These are phyloP conservation scores for Nezara viridula DNA, from an alignment of 2,888 invertebrate genomes.

Conservation along the genomic window DNA sequence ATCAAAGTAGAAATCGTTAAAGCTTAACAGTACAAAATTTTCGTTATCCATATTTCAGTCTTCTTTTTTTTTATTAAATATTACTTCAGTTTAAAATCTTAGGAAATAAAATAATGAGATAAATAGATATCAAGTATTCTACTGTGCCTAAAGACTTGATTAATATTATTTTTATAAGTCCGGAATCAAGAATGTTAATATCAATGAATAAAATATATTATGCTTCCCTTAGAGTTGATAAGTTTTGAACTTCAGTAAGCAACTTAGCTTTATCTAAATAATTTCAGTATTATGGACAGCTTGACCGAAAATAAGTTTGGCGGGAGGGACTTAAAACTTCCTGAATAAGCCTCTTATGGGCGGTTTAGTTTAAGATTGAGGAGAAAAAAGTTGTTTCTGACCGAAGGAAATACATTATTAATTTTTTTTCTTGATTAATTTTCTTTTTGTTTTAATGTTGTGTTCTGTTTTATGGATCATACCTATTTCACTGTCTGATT, in stretches of 20 bases:
- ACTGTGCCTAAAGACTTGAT: too few relatives aligned
- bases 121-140: too few relatives aligned
- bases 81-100: too few relatives aligned
- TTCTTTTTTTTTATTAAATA: too few relatives aligned
- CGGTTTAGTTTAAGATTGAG: slow-evolving; percentile 22
- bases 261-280: neutral
- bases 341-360: neutral
- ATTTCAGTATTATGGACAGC: slow-evolving; percentile 11
- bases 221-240: neutral
- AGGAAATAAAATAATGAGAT: too few relatives aligned
- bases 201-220: neutral
- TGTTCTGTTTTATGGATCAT: too few relatives aligned
- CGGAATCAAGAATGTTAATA: too few relatives aligned
- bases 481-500: too few relatives aligned
- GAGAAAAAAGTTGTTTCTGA: neutral
- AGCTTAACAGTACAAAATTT: too few relatives aligned
- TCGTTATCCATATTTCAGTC: too few relatives aligned
- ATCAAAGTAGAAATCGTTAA: too few relatives aligned
- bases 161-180: too few relatives aligned
- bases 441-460: neutral
- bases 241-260: neutral
- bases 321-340: neutral
- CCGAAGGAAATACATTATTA: neutral
- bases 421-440: neutral
- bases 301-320: slow-evolving; percentile 8